phyloP scores from a whole-genome alignment of 2,888 invertebrate species.

The Nephrotoma flavescens region DNA sequence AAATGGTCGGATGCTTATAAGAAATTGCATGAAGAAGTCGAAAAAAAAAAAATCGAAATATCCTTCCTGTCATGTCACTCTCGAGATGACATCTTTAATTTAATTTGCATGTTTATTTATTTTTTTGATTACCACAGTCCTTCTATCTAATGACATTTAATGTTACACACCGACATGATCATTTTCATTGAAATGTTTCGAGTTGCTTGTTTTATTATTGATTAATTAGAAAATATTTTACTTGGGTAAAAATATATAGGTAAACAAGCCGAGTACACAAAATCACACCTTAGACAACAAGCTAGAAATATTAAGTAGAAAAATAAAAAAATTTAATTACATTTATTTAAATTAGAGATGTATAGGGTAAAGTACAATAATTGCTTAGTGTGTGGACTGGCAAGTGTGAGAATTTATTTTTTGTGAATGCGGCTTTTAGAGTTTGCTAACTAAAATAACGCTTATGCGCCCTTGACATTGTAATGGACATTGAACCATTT shows the following conservation, averaged over 20 bases:
- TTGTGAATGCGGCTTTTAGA: neutral
- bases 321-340: neutral
- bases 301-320: neutral
- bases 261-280: neutral
- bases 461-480: neutral
- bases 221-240: neutral
- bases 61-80: neutral
- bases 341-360: neutral
- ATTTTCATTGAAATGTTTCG: neutral
- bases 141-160: neutral
- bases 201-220: neutral
- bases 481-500: neutral
- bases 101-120: neutral
- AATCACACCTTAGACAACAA: neutral
- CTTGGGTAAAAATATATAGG: neutral
- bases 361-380: neutral
- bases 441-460: neutral
- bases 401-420: neutral
- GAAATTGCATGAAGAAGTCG: neutral
- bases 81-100: neutral
- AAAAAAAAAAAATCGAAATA: neutral
- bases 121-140: neutral
- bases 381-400: neutral
- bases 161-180: neutral
- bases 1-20: neutral